A percentile compares a stretch with the other conserved stretches of the same genome.
phyloP scores from a whole-genome alignment of 2,797 vertebrate species.

The Aphelocoma californica region DNA sequence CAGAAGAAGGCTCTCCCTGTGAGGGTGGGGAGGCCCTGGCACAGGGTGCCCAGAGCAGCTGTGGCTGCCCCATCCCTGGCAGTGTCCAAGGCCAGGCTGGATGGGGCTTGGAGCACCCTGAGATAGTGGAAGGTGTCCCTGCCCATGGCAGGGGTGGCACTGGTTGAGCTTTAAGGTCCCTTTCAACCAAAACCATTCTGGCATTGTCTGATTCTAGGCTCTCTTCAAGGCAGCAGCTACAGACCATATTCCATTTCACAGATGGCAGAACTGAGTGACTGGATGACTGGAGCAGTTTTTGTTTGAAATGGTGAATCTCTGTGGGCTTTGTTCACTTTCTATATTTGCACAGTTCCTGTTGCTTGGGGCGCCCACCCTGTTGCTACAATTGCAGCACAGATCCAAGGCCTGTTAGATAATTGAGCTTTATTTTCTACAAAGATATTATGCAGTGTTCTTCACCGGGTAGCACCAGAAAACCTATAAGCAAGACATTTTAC shows the following conservation, averaged over 20 bases:
- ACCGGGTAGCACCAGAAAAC: not conserved
- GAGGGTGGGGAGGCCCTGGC: not conserved
- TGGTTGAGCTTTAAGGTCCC: not conserved
- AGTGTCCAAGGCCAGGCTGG: fast-evolving
- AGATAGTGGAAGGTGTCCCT: not conserved
- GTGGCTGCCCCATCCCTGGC: not conserved
- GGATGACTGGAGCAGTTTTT: not conserved
- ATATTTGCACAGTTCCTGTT: not conserved
- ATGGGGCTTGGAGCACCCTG: fast-evolving
- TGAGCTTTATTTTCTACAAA: not conserved
- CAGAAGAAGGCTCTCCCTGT: not conserved
- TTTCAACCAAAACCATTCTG: not conserved
- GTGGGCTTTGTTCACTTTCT: not conserved
- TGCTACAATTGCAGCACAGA: not conserved
- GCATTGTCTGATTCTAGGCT: not conserved
- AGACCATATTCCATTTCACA: not conserved
- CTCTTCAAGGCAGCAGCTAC: not conserved
- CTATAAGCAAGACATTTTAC: not conserved
- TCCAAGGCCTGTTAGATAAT: not conserved
- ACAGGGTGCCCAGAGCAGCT: not conserved
- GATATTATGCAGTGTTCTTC: not conserved
- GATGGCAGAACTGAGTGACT: not conserved
- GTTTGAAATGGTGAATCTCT: not conserved
- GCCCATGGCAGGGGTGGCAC: not conserved
- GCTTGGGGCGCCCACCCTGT: fast-evolving